A percentile compares a stretch with the other conserved stretches of the same genome.
Evolutionary conservation across 2,113 vertebrate genomes (phyloP).

Genomic region (Rhea americana): DNA sequence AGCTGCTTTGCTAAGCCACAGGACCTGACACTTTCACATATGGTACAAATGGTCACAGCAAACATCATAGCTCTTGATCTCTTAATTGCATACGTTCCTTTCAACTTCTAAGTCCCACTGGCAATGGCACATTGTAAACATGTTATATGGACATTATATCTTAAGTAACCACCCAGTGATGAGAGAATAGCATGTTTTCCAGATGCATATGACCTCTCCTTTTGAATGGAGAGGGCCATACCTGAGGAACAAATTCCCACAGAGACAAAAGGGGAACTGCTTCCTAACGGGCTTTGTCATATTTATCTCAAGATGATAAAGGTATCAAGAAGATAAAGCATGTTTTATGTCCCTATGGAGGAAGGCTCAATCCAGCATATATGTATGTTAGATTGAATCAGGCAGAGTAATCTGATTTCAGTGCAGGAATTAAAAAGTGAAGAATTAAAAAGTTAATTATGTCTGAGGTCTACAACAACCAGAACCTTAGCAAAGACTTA

Average conservation of each 20-base stretch:
- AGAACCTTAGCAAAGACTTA: neutral
- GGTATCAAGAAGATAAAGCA: neutral
- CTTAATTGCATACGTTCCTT: neutral
- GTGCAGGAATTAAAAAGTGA: neutral
- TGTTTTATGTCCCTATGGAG: neutral
- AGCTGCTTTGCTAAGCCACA: neutral
- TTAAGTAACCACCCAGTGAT: neutral
- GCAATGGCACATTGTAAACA: neutral
- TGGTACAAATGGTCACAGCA: neutral
- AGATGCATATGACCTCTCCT: neutral
- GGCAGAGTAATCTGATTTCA: neutral
- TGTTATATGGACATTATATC: rapidly evolving
- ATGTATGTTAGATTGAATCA: neutral
- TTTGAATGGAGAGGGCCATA: neutral
- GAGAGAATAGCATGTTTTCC: neutral
- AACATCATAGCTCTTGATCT: neutral
- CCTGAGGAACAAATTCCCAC: neutral
- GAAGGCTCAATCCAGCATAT: neutral
- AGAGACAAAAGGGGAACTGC: neutral
- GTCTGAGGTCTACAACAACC: neutral
- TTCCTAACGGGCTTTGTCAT: neutral
- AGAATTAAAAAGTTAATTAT: neutral
- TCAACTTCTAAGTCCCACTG: neutral
- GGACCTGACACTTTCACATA: neutral
- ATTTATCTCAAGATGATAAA: neutral